Evolutionary conservation across 35 echinoderm and acorn worm species (phyloP).

Genomic region (Stichopus chloronotus): DNA sequence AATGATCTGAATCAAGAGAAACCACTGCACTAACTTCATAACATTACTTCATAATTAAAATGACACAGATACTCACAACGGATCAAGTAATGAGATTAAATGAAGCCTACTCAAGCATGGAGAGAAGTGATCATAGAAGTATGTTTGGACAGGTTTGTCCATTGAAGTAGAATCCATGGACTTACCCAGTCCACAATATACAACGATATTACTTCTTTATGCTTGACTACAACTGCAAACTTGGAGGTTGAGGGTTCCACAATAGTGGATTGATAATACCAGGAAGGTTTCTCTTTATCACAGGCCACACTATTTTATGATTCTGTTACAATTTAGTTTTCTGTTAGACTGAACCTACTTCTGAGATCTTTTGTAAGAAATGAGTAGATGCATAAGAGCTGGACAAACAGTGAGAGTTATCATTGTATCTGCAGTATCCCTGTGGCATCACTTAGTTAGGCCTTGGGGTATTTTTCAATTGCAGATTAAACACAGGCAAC

Average conservation of each 20-base stretch:
- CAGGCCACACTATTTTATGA: background rate
- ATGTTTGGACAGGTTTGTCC: too few species aligned
- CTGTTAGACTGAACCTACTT: background rate
- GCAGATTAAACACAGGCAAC: constrained; percentile 13
- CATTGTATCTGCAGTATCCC: background rate
- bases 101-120: too few species aligned
- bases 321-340: constrained; percentile 39
- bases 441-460: background rate
- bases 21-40: too few species aligned
- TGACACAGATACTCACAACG: too few species aligned
- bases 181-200: too few species aligned
- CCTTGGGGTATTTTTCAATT: constrained; percentile 38
- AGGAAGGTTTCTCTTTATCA: background rate
- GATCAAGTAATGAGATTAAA: too few species aligned
- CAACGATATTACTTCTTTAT: background rate
- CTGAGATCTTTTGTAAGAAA: background rate
- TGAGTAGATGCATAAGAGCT: background rate
- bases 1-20: too few species aligned
- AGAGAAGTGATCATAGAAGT: too few species aligned
- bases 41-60: too few species aligned
- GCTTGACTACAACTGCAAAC: constrained; percentile 23
- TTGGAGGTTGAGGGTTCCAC: background rate
- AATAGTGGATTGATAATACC: background rate
- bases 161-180: too few species aligned
- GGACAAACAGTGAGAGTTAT: background rate